Base-by-base conservation (phyloP, 2,113 vertebrate genomes). In the Elanus axillaris region DNA sequence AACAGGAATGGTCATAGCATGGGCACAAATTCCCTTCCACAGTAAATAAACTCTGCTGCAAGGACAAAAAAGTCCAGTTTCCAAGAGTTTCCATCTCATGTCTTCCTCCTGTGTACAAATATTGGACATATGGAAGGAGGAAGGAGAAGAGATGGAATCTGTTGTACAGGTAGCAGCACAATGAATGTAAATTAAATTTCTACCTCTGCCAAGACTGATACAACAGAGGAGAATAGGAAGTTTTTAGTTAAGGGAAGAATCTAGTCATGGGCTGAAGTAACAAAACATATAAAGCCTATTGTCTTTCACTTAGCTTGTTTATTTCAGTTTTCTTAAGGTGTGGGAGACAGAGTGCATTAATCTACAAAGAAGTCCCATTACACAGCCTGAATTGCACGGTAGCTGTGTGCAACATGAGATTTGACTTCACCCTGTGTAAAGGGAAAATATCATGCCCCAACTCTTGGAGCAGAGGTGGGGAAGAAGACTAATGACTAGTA, bases 1-100 rank as follows among this genome's bases (percentile, higher is more conserved):
- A 69, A 52, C 6, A 66, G 50, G 10, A 77, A 52, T 25, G 16
- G 18, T 13, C 13, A 13, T 10, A 26, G 5, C 0, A 0, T 31
- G 19, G 31, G 13, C 11, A 89, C 5, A 36, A 66, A 53, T 40
- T 90, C 12, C 23, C 18, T 89, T 73, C 58, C 47, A 10, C 34
- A 58, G 27, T 64, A 89, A 76, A 43, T 31, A 2, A 52, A 22
- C 32, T 31, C 25, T 47, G 7, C 34, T 66, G 3, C 38, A 83
- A 76, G 11, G 15, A 52, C 40, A 62, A 36, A 80, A 77, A 2
- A 0, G 0, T 29, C 6, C 6, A 8, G 3, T 45, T 74, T 53
- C 36, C 7, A 42, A 40, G 45, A 77, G 2, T 34, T 93, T 66
- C 14, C 17, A 3, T 43, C 9, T 26, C 19, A 42, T 75, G 5